A percentile compares a stretch with the other conserved stretches of the same genome.
These are phyloP conservation scores for Cheirogaleus major DNA, from an alignment of 2,797 vertebrate species.

Conservation along the genomic window DNA sequence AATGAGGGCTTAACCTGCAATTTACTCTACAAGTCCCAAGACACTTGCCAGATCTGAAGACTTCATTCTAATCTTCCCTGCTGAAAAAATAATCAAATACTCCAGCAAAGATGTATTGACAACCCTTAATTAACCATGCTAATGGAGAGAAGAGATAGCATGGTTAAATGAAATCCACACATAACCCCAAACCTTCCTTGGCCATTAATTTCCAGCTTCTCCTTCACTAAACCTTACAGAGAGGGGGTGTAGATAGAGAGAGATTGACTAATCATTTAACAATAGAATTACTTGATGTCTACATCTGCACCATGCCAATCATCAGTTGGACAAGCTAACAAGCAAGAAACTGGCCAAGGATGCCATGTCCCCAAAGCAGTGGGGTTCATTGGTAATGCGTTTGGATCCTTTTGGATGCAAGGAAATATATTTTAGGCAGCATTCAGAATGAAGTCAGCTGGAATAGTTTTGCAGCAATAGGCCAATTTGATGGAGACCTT, in stretches of 20 bases:
- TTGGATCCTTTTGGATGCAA: background rate
- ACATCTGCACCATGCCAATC: background rate
- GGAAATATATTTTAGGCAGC: background rate
- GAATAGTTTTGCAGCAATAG: background rate
- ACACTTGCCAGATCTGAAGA: conserved; percentile 84
- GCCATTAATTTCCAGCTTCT: conserved; percentile 51
- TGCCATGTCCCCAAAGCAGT: background rate
- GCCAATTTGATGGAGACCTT: background rate
- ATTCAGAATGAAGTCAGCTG: background rate
- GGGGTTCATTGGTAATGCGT: background rate
- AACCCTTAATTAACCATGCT: conserved; percentile 79
- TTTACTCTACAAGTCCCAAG: conserved; percentile 88
- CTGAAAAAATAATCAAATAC: conserved; percentile 78
- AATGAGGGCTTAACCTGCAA: conserved; percentile 93
- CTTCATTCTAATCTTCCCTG: conserved; percentile 78
- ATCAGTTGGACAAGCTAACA: background rate
- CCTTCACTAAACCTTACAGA: conserved; percentile 18
- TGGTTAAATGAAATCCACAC: conserved; percentile 57
- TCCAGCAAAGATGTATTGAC: conserved; percentile 73
- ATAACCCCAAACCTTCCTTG: conserved; percentile 52
- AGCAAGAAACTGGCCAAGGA: background rate
- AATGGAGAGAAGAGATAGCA: conserved; percentile 51
- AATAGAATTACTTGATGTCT: background rate
- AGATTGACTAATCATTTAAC: background rate
- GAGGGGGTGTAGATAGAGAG: too few relatives aligned